phyloP scores from a whole-genome alignment of 2,888 invertebrate genomes.

The Vanessa cardui region DNA sequence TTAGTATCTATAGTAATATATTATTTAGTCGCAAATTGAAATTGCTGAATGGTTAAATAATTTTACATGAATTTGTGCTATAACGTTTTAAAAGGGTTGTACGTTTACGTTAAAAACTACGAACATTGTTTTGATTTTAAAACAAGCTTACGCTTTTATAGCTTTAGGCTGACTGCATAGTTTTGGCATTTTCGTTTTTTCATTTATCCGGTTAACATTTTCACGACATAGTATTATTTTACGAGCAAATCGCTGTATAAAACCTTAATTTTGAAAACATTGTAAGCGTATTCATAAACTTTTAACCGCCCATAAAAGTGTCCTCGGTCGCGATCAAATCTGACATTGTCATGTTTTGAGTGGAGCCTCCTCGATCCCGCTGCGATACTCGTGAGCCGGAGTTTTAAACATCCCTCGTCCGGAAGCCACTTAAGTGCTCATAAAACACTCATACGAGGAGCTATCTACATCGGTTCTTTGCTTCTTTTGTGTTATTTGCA shows the following conservation, averaged over 20 bases:
- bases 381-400: conserved; percentile 56
- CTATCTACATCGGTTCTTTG: conserved; percentile 57
- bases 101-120: conserved; percentile 12
- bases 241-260: conserved; percentile 35
- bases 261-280: conserved; percentile 43
- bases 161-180: conserved; percentile 23
- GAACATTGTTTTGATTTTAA: conserved; percentile 26
- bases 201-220: conserved; percentile 30
- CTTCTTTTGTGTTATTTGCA: conserved; percentile 55
- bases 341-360: conserved; percentile 71
- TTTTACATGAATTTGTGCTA: conserved; percentile 7
- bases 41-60: background rate
- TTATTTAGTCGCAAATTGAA: background rate
- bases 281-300: conserved; percentile 61
- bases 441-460: conserved; percentile 73
- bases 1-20: background rate
- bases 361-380: conserved; percentile 59
- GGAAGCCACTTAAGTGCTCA: conserved; percentile 74
- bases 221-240: conserved; percentile 38
- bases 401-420: conserved; percentile 71
- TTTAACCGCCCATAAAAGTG: conserved; percentile 64
- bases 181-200: conserved; percentile 31
- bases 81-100: conserved; percentile 10
- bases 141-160: conserved; percentile 28
- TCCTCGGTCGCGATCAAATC: conserved; percentile 61